Evolutionary conservation across 2,113 vertebrate genomes (phyloP), one percentile per base, ranked within the genome.

Genomic region (Nycticorax nycticorax): DNA sequence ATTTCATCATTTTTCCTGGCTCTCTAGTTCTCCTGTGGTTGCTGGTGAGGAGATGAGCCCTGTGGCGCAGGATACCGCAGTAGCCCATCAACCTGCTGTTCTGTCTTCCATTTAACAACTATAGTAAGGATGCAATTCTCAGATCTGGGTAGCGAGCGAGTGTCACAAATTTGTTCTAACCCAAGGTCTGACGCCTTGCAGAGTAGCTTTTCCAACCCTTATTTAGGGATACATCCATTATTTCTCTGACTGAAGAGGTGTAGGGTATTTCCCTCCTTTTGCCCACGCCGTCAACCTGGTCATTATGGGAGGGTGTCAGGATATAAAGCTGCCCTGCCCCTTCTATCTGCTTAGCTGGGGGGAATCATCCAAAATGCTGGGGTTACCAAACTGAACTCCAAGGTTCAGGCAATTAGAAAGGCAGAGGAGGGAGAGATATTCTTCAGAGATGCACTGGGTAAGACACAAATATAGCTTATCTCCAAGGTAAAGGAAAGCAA

Each of bases 271-370:
- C 4, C 6, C 3, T 91, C 11, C 15, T 85, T 93, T 85, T 39
- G 8, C 10, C 32, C 53, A 7, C 1, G 2, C 10, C 56, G 21
- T 37, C 28, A 75, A 23, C 4, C 12, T 1, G 1, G 43, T 60
- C 14, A 15, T 33, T 37, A 11, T 32, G 12, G 26, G 43, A 67
- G 5, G 2, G 18, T 81, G 52, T 47, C 17, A 67, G 14, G n/a
- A 47, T 17, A 39, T 33, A 72, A 87, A 84, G 30, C 35, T 85
- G 12, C 39, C 33, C 30, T 37, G 9, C 3, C 30, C 19, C 39
- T 81, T 73, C 41, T 39, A 5, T 28, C 35, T 92, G n/a, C 32
- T 63, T 47, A 33, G 3, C 23, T 85, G n/a, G 30, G n/a, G 14
- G 30, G 22, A 39, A 39, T 66, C 5, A 4, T 23, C 14, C 22